Evolutionary conservation across 1,140 invertebrate species (phyloP).

Genomic region (Daktulosphaira vitifoliae): DNA sequence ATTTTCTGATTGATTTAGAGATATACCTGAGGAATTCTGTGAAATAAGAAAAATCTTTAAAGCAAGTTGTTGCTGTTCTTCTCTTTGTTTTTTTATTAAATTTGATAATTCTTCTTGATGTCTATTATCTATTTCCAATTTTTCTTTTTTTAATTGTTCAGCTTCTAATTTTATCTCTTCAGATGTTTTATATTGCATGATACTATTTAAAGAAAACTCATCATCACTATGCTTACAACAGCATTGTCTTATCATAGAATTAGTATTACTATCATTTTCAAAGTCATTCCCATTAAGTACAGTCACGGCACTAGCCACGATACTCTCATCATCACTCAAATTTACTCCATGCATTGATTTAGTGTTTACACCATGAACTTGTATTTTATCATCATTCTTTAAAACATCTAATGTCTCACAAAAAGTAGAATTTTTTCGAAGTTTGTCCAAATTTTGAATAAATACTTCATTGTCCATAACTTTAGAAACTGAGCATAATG

Average conservation of each 20-base stretch:
- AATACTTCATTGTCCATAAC: neutral
- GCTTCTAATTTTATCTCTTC: conserved; percentile 9
- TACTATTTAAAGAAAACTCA: conserved; percentile 12
- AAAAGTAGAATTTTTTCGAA: neutral
- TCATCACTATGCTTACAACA: conserved; percentile 24
- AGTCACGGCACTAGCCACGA: neutral
- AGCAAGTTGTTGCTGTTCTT: conserved; percentile 23
- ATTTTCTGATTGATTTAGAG: conserved; percentile 3
- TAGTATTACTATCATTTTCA: conserved; percentile 4
- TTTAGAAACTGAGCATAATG: conserved; percentile 1
- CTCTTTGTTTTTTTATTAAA: conserved; percentile 30
- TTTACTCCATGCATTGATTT: neutral
- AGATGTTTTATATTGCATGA: conserved; percentile 9
- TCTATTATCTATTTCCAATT: conserved; percentile 16
- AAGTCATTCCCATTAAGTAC: conserved; percentile 1
- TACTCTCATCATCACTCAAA: conserved; percentile 18
- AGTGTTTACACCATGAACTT: neutral
- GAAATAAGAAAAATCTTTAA: conserved; percentile 4
- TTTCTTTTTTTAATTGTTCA: conserved; percentile 1
- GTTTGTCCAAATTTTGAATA: neutral
- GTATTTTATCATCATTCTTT: neutral
- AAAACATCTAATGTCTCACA: neutral
- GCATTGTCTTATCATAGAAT: conserved; percentile 8
- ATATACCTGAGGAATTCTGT: conserved; percentile 15
- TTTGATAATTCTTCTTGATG: conserved; percentile 24